phyloP scores from a whole-genome alignment of 2,888 invertebrate genomes.

The Gonocerus acuteangulatus region DNA sequence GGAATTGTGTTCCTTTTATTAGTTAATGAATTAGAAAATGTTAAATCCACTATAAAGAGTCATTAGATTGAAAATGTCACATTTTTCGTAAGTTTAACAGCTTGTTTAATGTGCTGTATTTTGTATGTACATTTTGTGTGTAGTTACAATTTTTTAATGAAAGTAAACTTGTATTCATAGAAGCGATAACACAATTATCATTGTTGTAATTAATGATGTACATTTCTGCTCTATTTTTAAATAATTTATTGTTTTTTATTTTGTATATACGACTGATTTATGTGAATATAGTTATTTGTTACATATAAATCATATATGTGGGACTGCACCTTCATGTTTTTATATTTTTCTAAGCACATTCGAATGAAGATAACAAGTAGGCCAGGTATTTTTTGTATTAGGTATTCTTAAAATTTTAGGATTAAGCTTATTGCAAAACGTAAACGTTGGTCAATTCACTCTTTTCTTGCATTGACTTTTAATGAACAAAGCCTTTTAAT shows the following conservation, averaged over 20 bases:
- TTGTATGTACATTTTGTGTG: too few relatives aligned
- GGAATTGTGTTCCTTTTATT: too few relatives aligned
- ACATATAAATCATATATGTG: not conserved
- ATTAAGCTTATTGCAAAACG: not conserved
- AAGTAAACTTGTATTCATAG: too few relatives aligned
- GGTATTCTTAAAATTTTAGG: not conserved
- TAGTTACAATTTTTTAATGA: too few relatives aligned
- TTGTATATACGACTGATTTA: conserved; percentile 14
- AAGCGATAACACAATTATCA: too few relatives aligned
- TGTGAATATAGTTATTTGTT: conserved; percentile 13
- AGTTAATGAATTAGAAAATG: too few relatives aligned
- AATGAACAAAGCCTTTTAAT: too few relatives aligned
- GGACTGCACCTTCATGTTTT: conserved; percentile 5
- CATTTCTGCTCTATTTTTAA: conserved; percentile 11
- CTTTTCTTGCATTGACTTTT: not conserved
- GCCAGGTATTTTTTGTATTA: not conserved
- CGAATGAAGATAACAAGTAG: conserved; percentile 9
- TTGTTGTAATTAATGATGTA: not conserved
- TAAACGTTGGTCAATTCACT: not conserved
- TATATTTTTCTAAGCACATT: conserved; percentile 24
- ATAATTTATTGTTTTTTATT: conserved; percentile 12
- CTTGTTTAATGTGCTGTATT: too few relatives aligned
- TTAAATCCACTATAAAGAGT: too few relatives aligned
- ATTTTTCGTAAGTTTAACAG: too few relatives aligned
- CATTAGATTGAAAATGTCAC: too few relatives aligned